Conservation (phyloP, 2,888 invertebrate genomes). For the Ophion ellenae region DNA sequence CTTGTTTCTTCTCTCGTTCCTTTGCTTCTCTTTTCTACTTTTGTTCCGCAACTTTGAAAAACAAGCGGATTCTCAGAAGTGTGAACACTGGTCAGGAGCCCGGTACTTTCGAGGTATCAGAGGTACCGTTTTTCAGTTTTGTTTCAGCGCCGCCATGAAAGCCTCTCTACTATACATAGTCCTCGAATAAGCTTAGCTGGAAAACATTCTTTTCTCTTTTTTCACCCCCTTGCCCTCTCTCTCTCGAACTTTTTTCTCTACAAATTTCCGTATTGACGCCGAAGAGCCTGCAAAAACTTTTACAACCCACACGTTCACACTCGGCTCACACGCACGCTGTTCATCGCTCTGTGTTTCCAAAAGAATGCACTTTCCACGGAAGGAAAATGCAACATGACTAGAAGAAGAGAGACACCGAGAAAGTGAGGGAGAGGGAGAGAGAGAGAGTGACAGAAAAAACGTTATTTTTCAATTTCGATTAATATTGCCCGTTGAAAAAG, state of each 20-base stretch:
- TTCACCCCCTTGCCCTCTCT: background rate
- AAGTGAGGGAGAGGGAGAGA: too few species aligned
- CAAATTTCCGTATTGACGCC: background rate
- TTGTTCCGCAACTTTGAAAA: slow-evolving; percentile 67
- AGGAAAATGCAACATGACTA: background rate
- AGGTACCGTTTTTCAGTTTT: slow-evolving; percentile 29
- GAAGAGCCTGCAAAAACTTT: background rate
- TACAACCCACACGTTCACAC: background rate
- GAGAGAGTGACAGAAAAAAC: too few species aligned
- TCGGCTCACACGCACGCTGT: too few species aligned
- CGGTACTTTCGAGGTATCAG: slow-evolving; percentile 43
- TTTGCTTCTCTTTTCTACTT: background rate
- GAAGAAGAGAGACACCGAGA: background rate
- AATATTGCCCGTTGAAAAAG: too few species aligned
- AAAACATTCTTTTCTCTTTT: background rate
- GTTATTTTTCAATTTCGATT: too few species aligned
- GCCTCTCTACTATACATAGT: slow-evolving; percentile 13
- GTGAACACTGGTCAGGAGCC: slow-evolving; percentile 28
- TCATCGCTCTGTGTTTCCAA: background rate
- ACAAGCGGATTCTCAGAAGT: slow-evolving; percentile 73
- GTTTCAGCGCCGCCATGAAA: slow-evolving; percentile 22
- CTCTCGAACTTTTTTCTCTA: background rate
- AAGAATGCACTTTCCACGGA: background rate
- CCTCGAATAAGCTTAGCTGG: background rate
- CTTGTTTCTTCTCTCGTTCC: background rate